Base-by-base conservation (phyloP, 1,140 invertebrate species). In the Tetranychus urticae region DNA sequence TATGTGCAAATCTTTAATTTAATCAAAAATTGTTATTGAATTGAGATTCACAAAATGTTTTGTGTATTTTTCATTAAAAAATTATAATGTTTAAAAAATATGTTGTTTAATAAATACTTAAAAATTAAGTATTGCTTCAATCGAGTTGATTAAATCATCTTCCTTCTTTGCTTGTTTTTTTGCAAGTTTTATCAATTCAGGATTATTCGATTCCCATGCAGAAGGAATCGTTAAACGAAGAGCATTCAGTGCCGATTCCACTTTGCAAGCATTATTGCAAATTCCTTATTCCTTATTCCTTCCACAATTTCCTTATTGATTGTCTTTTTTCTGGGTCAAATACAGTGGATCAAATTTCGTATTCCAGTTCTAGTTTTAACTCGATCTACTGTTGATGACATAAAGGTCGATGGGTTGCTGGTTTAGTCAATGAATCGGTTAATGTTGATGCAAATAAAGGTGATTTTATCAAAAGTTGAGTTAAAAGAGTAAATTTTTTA, bases 1-100 rank as follows among this genome's bases (percentile, higher is more conserved):
- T 66, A 97, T 99, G 93, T 86, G 88, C 13, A 97, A 97, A 71
- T 63, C 61, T 33, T 59, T 72, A 14, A n/a, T 52, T 52, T 52
- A 52, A 52, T 52, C 31, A n/a, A 52, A 52, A 33, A 42, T 42
- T 42, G 39, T 42, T 42, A 42, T 42, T 10, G 39, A 42, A 10
- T 42, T 42, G 10, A 52, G 5, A 8, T 52, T 52, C 6, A 52
- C 31, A 52, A 14, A 33, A 52, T 23, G 6, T 8, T 6, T 52
- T 42, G 39, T 42, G 5, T 42, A 5, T 42, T 10, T 6, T 42
- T 42, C 5, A 42, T 42, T 42, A 42, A 42, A 42, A n/a, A n/a
- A n/a, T n/a, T 10, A 42, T 42, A n/a, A n/a, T n/a, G n/a, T n/a
- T n/a, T n/a, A n/a, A n/a, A n/a, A n/a, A n/a, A n/a, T 42, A 6